These are phyloP conservation scores for Drosophila obscura DNA, from an alignment of 1,140 invertebrate species.

Conservation along the genomic window DNA sequence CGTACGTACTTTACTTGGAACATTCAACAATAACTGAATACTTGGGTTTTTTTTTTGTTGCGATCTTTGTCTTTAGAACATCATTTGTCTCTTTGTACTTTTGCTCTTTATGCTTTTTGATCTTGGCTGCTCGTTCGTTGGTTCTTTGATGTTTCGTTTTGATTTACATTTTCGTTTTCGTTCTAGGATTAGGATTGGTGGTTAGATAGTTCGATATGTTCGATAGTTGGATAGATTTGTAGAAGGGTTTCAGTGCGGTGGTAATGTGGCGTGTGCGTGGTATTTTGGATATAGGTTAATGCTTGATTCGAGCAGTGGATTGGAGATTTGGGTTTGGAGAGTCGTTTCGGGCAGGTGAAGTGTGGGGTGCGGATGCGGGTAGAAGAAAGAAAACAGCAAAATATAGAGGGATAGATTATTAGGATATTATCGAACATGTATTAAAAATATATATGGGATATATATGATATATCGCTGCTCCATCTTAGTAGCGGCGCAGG, in stretches of 20 bases:
- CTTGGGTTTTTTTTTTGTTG: slow-evolving; percentile 28
- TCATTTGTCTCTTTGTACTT: slow-evolving; percentile 81
- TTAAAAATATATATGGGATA: slow-evolving; percentile 63
- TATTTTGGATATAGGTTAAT: slow-evolving; percentile 51
- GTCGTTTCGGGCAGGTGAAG: slow-evolving; percentile 33
- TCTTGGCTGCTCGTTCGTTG: slow-evolving; percentile 39
- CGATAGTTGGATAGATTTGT: slow-evolving; percentile 56
- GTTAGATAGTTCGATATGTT: slow-evolving; percentile 41
- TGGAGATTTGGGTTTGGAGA: slow-evolving; percentile 19
- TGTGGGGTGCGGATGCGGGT: slow-evolving; percentile 20
- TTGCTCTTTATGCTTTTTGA: slow-evolving; percentile 64
- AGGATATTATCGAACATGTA: slow-evolving; percentile 52
- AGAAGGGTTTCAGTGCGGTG: slow-evolving; percentile 43
- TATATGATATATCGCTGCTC: slow-evolving; percentile 48
- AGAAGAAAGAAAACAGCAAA: slow-evolving; percentile 63
- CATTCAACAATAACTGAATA: slow-evolving; percentile 76
- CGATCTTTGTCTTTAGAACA: slow-evolving; percentile 60
- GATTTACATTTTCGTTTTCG: slow-evolving; percentile 8
- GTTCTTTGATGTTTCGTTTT: slow-evolving; percentile 41
- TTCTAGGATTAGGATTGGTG: slow-evolving; percentile 33
- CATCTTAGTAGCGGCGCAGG: slow-evolving; percentile 75
- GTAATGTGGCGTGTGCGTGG: too few species aligned
- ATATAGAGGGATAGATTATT: slow-evolving; percentile 33
- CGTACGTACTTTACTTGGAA: slow-evolving; percentile 58
- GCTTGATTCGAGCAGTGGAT: slow-evolving; percentile 49